A percentile compares a stretch with the other conserved stretches of the same genome.
Conservation (phyloP, 2,113 vertebrate genomes). For the Eptesicus fuscus region DNA sequence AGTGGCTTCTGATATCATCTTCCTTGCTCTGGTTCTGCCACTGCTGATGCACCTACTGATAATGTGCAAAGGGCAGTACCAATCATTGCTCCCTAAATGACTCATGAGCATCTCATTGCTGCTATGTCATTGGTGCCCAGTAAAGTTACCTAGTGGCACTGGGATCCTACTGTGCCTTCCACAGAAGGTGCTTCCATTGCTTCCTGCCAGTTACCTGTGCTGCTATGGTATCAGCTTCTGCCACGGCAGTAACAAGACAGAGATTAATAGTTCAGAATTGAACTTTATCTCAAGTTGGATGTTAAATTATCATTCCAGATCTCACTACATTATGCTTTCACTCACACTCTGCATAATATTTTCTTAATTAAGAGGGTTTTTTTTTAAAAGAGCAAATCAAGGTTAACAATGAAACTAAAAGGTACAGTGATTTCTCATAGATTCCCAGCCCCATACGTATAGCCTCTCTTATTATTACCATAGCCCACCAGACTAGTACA, state of each 20-base stretch:
- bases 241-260: background rate
- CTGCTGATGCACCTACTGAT: background rate
- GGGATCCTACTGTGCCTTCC: background rate
- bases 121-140: background rate
- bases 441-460: background rate
- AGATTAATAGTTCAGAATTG: background rate
- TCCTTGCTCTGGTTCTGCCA: background rate
- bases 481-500: background rate
- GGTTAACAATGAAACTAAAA: background rate
- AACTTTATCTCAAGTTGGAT: background rate
- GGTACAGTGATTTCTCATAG: background rate
- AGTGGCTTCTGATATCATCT: background rate
- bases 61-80: background rate
- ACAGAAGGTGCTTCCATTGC: background rate
- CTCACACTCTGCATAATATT: background rate
- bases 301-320: background rate
- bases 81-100: background rate
- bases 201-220: background rate
- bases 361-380: background rate
- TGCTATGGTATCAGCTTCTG: fast-evolving
- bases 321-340: background rate
- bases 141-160: background rate
- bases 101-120: background rate
- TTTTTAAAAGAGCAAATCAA: background rate
- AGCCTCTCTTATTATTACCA: background rate